Conservation (phyloP, 2,113 vertebrate genomes). For the Myocastor coypus region DNA sequence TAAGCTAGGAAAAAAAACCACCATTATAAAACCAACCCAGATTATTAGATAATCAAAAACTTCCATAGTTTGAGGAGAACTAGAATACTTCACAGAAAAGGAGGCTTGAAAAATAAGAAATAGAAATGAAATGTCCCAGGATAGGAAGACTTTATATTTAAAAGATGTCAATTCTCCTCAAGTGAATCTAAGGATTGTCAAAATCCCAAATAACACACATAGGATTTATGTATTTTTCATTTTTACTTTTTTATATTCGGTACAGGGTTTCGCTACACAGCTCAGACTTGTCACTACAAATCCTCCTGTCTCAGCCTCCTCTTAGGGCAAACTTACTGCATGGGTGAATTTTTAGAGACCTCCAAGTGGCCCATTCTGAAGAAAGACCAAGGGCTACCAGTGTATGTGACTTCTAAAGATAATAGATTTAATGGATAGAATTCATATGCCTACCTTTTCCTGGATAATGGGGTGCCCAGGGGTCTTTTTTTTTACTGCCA, state of each 20-base stretch:
- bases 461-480: neutral
- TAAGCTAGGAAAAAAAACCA: constrained; percentile 48
- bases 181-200: neutral
- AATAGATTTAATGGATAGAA: neutral
- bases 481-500: neutral
- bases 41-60: constrained; percentile 29
- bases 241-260: too few relatives aligned
- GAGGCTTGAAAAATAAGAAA: neutral
- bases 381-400: neutral
- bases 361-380: neutral
- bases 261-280: neutral
- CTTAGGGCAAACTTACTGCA: neutral
- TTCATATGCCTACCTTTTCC: neutral
- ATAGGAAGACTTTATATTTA: neutral
- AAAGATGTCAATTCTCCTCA: neutral
- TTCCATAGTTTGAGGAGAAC: neutral
- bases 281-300: too few relatives aligned
- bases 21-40: neutral
- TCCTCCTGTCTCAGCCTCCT: too few relatives aligned
- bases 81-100: neutral
- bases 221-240: neutral
- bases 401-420: neutral
- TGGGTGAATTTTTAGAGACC: neutral
- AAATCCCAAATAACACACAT: neutral
- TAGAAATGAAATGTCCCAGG: neutral